Conservation (phyloP, 2,888 invertebrate genomes). For the Spilarctia lutea region DNA sequence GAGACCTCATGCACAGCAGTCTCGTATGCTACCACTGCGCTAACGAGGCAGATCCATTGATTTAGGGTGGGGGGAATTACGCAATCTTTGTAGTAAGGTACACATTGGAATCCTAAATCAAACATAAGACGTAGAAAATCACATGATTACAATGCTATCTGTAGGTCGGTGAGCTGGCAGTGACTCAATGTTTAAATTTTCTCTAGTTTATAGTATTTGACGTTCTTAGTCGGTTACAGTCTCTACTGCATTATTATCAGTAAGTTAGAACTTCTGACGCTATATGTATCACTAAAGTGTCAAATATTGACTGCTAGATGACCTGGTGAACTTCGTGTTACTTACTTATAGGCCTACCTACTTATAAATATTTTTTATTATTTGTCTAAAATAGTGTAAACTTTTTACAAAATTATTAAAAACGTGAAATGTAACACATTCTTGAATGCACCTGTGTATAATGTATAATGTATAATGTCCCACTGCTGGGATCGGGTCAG, state of each 20-base stretch:
- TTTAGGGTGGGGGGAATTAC: neutral
- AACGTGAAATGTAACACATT: too few relatives aligned
- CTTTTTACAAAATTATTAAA: too few relatives aligned
- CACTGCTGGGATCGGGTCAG: too few relatives aligned
- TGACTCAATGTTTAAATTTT: slow-evolving; percentile 55
- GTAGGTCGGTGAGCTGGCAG: slow-evolving; percentile 11
- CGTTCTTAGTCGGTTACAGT: slow-evolving; percentile 41
- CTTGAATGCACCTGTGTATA: too few relatives aligned
- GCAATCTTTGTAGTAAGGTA: neutral
- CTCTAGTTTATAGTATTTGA: slow-evolving; percentile 35
- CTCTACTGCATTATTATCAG: slow-evolving; percentile 24
- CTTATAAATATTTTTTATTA: too few relatives aligned
- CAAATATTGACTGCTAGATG: neutral
- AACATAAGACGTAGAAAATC: slow-evolving; percentile 2
- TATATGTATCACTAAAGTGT: neutral
- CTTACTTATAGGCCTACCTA: too few relatives aligned
- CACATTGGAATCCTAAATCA: slow-evolving; percentile 11
- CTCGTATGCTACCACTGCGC: too few relatives aligned
- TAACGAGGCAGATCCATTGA: too few relatives aligned
- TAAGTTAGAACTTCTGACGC: slow-evolving; percentile 15
- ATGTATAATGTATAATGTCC: too few relatives aligned
- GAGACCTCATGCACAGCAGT: too few relatives aligned
- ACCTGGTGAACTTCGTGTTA: too few relatives aligned
- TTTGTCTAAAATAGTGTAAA: too few relatives aligned
- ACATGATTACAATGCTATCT: neutral